Conservation (phyloP, 2,113 vertebrate species). For the Leucopternis melanops region DNA sequence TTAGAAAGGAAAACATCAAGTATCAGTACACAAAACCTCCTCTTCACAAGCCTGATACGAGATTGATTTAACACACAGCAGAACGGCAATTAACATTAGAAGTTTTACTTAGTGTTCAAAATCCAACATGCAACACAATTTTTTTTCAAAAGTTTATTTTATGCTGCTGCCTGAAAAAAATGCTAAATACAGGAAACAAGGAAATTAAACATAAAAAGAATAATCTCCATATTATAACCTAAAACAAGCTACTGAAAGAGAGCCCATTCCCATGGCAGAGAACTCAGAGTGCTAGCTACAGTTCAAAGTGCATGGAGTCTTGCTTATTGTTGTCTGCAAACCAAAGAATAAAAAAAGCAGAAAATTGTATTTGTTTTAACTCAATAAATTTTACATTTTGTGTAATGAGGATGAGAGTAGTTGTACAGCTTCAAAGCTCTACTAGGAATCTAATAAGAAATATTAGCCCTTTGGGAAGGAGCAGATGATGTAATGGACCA, state of each 20-base stretch:
- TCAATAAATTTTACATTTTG: neutral
- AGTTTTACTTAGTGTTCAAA: neutral
- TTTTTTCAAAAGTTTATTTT: neutral
- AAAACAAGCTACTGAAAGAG: neutral
- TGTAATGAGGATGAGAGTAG: neutral
- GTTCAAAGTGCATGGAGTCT: neutral
- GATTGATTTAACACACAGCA: neutral
- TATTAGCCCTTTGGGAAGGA: slow-evolving; percentile 11
- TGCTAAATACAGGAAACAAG: neutral
- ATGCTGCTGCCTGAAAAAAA: neutral
- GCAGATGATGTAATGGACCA: neutral
- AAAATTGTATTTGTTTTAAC: neutral
- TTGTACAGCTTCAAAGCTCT: neutral
- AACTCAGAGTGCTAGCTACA: neutral
- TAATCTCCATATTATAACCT: neutral
- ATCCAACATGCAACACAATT: neutral
- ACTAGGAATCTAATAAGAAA: neutral
- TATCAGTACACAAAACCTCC: neutral
- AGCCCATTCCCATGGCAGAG: neutral
- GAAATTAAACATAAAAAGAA: neutral
- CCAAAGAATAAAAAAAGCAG: neutral
- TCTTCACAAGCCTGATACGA: neutral
- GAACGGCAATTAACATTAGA: neutral
- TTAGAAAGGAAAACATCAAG: neutral
- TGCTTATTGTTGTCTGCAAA: neutral